Percentiles rank a stretch among this genome's conserved stretches.
Conservation (phyloP, 1,140 invertebrate species). For the Drosophila arawakana region DNA sequence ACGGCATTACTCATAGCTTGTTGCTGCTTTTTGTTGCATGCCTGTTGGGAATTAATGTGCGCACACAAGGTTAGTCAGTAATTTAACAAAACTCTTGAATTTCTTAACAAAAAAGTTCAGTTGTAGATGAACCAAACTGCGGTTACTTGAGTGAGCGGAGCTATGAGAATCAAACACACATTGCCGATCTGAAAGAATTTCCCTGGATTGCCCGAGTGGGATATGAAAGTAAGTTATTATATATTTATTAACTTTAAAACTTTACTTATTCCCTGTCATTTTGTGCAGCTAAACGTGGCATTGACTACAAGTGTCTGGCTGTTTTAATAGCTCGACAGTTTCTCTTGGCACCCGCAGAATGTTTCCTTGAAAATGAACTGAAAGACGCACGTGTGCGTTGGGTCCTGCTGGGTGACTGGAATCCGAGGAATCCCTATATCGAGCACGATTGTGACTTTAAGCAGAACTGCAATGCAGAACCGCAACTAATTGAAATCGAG, state of each 20-base stretch:
- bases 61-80: conserved; percentile 17
- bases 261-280: neutral
- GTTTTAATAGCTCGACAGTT: conserved; percentile 30
- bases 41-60: neutral
- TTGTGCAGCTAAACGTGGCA: conserved; percentile 23
- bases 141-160: conserved; percentile 16
- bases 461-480: conserved; percentile 12
- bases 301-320: conserved; percentile 43
- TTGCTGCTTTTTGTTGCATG: conserved; percentile 4
- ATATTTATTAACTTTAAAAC: neutral
- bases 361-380: conserved; percentile 14
- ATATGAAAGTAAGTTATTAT: conserved; percentile 33
- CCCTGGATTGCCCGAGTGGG: conserved; percentile 37
- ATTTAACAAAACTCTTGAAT: neutral
- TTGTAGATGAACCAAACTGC: conserved; percentile 7
- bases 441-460: conserved; percentile 24
- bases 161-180: conserved; percentile 5
- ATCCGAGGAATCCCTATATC: conserved; percentile 28
- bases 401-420: conserved; percentile 45
- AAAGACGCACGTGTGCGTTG: neutral
- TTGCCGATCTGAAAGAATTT: conserved; percentile 13
- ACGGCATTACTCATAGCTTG: neutral
- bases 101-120: neutral
- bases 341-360: conserved; percentile 38
- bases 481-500: conserved; percentile 19